Conservation (phyloP, 1,140 invertebrate species). For the Macrosteles quadrilineatus region DNA sequence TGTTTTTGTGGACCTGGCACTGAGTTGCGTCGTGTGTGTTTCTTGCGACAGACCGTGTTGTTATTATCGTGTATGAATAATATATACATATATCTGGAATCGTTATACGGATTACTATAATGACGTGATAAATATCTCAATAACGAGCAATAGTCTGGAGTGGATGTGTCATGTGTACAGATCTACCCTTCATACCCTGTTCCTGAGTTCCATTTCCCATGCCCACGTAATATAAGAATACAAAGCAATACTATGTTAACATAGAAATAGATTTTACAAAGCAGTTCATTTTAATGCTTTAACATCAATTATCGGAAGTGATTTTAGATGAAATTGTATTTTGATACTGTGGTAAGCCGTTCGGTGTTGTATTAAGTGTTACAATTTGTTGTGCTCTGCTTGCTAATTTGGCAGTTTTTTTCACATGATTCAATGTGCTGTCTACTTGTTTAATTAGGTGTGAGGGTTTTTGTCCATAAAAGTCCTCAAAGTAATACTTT, state of each 20-base stretch:
- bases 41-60: slow-evolving; percentile 7
- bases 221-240: slow-evolving; percentile 29
- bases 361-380: slow-evolving; percentile 20
- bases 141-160: slow-evolving; percentile 10
- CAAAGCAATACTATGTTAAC: slow-evolving; percentile 31
- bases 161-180: background rate
- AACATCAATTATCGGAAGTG: slow-evolving; percentile 29
- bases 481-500: too few species aligned
- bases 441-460: too few species aligned
- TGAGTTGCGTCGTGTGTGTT: background rate
- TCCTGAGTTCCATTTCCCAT: slow-evolving; percentile 9
- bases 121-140: slow-evolving; percentile 20
- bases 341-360: slow-evolving; percentile 25
- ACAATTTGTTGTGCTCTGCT: too few species aligned
- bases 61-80: slow-evolving; percentile 34
- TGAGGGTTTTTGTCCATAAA: too few species aligned
- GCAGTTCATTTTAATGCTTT: slow-evolving; percentile 32
- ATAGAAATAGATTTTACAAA: slow-evolving; percentile 32
- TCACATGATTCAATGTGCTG: too few species aligned
- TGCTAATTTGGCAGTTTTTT: too few species aligned
- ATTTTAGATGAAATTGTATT: slow-evolving; percentile 32
- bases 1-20: slow-evolving; percentile 1
- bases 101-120: slow-evolving; percentile 29
- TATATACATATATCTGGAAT: slow-evolving; percentile 23
- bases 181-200: background rate